phyloP scores from a whole-genome alignment of 2,797 vertebrate species.

The Gambelia wislizenii region DNA sequence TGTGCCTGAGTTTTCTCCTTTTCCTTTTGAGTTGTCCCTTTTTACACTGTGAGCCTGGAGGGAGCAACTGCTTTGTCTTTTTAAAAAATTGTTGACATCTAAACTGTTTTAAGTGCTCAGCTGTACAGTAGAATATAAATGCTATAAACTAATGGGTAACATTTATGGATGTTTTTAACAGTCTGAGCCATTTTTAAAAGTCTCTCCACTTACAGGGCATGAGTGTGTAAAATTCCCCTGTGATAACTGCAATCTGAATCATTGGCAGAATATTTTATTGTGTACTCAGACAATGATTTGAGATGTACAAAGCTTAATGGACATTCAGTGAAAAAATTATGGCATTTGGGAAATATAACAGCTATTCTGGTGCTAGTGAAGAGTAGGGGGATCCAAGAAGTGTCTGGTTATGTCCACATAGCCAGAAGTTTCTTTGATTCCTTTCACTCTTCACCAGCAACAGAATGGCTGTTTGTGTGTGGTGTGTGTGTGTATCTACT shows the following conservation, averaged over 20 bases:
- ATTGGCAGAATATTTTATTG: not conserved
- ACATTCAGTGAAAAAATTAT: not conserved
- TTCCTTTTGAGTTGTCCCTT: too few species aligned
- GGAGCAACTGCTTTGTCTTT: too few species aligned
- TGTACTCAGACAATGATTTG: not conserved
- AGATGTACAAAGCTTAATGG: not conserved
- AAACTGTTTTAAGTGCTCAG: too few species aligned
- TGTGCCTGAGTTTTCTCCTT: not conserved
- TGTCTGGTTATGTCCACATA: too few species aligned
- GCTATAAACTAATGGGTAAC: not conserved
- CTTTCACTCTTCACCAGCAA: too few species aligned
- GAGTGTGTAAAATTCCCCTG: not conserved
- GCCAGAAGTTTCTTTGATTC: too few species aligned
- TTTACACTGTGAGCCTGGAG: too few species aligned
- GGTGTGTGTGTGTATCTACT: too few species aligned
- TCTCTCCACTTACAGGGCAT: not conserved
- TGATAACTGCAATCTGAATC: not conserved
- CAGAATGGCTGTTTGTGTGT: too few species aligned
- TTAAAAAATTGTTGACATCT: too few species aligned
- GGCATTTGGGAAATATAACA: not conserved
- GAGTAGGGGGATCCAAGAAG: too few species aligned
- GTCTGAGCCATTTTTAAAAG: not conserved
- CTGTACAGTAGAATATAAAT: not conserved
- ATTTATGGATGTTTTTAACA: not conserved
- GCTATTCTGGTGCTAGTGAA: too few species aligned